phyloP scores from a whole-genome alignment of 2,888 invertebrate species.

The Lithophane ornitopus region DNA sequence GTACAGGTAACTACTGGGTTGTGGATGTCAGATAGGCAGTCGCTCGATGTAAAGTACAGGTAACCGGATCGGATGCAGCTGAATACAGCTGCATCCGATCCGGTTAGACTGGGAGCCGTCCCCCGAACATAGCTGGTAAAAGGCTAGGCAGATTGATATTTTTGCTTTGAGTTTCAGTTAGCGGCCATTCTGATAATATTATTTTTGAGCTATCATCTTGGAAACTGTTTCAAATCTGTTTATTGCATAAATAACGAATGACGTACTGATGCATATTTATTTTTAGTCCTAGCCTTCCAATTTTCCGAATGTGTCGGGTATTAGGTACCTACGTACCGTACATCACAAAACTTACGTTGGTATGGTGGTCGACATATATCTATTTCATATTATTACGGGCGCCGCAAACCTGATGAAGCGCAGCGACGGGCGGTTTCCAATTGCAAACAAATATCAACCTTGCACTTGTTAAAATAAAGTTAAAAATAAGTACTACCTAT shows the following conservation, averaged over 20 bases:
- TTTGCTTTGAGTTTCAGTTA: not conserved
- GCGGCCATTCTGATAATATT: not conserved
- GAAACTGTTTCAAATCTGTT: not conserved
- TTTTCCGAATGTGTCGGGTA: not conserved
- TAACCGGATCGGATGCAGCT: no score
- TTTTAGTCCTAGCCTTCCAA: not conserved
- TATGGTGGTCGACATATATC: not conserved
- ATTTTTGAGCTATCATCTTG: slow-evolving; percentile 7
- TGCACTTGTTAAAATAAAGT: not conserved
- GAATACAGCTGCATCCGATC: no score
- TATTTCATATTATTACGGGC: not conserved
- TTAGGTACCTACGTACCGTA: not conserved
- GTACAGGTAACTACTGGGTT: no score
- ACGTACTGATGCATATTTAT: not conserved
- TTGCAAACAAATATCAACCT: not conserved
- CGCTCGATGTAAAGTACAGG: no score
- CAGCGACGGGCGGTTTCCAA: not conserved
- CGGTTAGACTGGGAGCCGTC: no score
- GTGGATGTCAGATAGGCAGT: no score
- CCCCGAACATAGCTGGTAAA: no score
- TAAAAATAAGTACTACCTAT: not conserved
- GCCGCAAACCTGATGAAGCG: not conserved
- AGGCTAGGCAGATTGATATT: no score
- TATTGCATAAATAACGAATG: slow-evolving; percentile 1
- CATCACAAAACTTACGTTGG: not conserved